These are phyloP conservation scores for Seriola quinqueradiata DNA, from an alignment of 2,113 vertebrate species.

Conservation along the genomic window DNA sequence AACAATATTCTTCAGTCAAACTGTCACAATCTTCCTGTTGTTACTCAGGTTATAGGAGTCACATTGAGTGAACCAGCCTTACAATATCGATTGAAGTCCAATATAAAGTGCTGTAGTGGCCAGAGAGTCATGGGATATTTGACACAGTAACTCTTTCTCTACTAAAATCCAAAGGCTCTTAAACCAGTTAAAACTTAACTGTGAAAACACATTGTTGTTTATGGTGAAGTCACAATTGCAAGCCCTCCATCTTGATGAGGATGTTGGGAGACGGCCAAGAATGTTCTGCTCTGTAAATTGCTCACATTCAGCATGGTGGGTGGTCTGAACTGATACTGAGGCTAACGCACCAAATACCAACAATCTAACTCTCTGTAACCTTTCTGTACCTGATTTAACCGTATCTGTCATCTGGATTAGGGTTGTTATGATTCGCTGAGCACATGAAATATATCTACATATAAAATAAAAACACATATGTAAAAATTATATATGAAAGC, in stretches of 20 bases:
- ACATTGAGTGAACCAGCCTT: neutral
- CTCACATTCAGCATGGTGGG: neutral
- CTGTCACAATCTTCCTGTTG: neutral
- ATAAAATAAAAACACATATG: too few species aligned
- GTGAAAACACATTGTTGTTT: slow-evolving; percentile 1
- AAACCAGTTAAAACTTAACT: neutral
- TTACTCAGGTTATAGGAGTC: neutral
- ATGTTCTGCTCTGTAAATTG: neutral
- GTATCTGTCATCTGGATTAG: neutral
- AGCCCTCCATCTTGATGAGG: neutral
- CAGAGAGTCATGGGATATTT: slow-evolving; percentile 4
- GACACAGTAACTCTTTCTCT: neutral
- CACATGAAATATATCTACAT: too few species aligned
- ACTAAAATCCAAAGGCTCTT: neutral
- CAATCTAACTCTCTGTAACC: neutral
- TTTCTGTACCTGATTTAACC: neutral
- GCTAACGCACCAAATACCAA: neutral
- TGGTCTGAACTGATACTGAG: neutral
- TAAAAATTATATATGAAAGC: too few species aligned
- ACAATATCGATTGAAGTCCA: slow-evolving; percentile 5
- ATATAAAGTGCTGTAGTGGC: neutral
- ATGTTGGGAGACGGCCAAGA: neutral
- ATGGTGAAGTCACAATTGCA: neutral
- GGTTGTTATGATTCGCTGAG: neutral
- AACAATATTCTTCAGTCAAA: neutral